Conservation (phyloP, 2,113 vertebrate species). For the Leiothrix lutea region DNA sequence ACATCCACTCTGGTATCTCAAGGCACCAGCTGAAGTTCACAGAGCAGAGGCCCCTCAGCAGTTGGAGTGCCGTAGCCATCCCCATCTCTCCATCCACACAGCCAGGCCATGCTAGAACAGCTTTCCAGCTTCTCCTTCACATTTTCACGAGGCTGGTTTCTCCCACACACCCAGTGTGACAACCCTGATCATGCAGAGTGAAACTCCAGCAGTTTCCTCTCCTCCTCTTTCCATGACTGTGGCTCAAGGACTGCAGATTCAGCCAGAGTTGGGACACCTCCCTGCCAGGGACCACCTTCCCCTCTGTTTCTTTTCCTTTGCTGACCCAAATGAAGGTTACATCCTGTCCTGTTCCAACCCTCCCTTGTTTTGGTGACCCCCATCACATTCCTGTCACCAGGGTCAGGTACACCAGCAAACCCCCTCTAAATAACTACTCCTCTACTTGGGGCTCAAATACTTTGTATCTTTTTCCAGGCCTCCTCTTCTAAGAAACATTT, state of each 20-base stretch:
- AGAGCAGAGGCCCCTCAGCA: neutral
- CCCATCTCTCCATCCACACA: neutral
- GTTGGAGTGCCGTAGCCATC: rapidly evolving
- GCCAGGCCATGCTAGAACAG: neutral
- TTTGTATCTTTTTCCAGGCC: neutral
- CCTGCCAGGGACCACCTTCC: neutral
- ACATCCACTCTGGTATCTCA: neutral
- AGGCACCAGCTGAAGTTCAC: neutral
- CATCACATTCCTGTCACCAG: neutral
- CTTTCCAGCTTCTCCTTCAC: neutral
- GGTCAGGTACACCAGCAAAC: neutral
- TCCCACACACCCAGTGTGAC: neutral
- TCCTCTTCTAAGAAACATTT: neutral
- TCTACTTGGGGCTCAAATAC: neutral
- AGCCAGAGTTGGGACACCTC: neutral
- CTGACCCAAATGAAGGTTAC: neutral
- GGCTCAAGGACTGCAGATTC: neutral
- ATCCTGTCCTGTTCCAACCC: neutral
- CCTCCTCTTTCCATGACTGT: neutral
- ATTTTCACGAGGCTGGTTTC: neutral
- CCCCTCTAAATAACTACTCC: neutral
- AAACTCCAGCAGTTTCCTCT: neutral
- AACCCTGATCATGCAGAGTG: rapidly evolving
- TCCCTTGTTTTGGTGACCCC: neutral
- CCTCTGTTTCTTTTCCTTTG: neutral